Evolutionary conservation across 2,888 invertebrate species (phyloP), one percentile per base, ranked within the genome.

Genomic region (Diachrysia chrysitis): DNA sequence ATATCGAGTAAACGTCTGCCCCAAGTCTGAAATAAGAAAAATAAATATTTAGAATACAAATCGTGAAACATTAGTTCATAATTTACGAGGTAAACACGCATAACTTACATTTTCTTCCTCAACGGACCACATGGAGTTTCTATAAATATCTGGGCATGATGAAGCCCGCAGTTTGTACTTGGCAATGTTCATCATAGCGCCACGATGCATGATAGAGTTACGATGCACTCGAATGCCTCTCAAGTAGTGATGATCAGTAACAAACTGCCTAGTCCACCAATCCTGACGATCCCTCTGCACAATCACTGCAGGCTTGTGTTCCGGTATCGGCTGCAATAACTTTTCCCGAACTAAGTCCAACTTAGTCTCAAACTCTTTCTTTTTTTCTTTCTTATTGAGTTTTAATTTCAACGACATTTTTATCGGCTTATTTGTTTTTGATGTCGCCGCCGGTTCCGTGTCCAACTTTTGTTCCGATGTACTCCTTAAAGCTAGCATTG

Each of bases 101-200:
- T 29, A 84, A 92, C 89, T 94, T 90, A 97, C 97, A 72, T 96
- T 96, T 83, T 97, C 97, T 71, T 91, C 97, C 67, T 97, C 97
- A 77, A 98, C 95, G 0, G 98, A 98, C 85, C 97, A 97, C 97
- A 98, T 98, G 5, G 98, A 98, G 88, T 98, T 98, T 77, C 97
- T 96, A 86, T 97, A 98, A 85, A 99, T 98, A 90, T 99, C 97
- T 0, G 99, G 99, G 88, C 99, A 99, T 56, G 98, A 98, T n/a
- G 98, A 98, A 1, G 98, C 98, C 61, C 98, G 95, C 65, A 98
- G 92, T 67, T 97, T 96, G 89, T 98, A 98, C 79, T 98, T 97
- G 76, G 97, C 97, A 73, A 98, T 97, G 87, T 98, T 98, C 88
- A 98, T 95, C 96, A 98, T 97, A 61, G 98, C 98, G 23, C 98